These are phyloP conservation scores for Scaptomyza hsui DNA, from an alignment of 1,140 invertebrate species.

Conservation along the genomic window DNA sequence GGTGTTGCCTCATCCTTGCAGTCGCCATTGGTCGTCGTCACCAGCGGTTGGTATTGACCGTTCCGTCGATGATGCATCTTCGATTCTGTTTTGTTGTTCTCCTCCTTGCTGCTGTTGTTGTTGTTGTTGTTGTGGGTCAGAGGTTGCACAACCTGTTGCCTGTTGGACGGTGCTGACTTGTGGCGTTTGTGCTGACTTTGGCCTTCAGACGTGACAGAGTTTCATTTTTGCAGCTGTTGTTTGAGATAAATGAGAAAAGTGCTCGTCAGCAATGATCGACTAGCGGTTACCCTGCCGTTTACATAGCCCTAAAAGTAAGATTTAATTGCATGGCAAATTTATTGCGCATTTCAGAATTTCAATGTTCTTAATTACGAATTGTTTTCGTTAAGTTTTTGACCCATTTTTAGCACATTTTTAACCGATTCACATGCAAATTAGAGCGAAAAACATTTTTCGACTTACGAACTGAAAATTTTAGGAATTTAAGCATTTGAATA, in stretches of 20 bases:
- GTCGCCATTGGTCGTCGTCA: conserved; percentile 19
- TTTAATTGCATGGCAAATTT: no score
- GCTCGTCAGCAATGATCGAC: conserved; percentile 11
- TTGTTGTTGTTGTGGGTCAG: background rate
- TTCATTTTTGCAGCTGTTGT: conserved; percentile 39
- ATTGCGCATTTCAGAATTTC: no score
- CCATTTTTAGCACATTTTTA: background rate
- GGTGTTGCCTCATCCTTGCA: conserved; percentile 1
- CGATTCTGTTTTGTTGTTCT: background rate
- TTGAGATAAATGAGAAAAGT: conserved; percentile 3
- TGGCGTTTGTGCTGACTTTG: background rate
- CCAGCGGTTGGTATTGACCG: conserved; percentile 30
- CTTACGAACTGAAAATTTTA: no score
- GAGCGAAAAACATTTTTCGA: no score
- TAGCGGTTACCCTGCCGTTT: conserved; percentile 2
- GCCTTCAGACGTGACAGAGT: conserved; percentile 22
- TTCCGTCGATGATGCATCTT: conserved; percentile 34
- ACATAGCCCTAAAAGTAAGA: background rate
- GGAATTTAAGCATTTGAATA: background rate
- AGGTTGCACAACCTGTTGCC: conserved; percentile 49
- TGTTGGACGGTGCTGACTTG: conserved; percentile 26
- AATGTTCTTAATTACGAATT: no score
- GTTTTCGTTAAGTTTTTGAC: no score
- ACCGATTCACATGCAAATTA: background rate
- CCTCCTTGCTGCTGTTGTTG: background rate